These are phyloP conservation scores for Esperia sulphurella DNA, from an alignment of 2,888 invertebrate genomes.

Conservation along the genomic window DNA sequence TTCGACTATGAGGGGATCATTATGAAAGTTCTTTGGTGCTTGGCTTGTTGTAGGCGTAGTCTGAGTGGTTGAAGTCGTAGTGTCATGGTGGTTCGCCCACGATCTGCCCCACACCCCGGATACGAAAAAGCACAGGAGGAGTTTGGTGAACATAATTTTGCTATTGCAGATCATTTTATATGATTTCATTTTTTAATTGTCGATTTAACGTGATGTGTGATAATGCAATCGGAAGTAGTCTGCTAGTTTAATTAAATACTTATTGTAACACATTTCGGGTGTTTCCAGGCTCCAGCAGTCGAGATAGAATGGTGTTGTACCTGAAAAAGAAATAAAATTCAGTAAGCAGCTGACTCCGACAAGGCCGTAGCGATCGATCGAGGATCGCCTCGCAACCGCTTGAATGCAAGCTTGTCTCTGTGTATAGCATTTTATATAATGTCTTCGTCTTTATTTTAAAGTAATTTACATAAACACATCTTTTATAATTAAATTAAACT, in stretches of 20 bases:
- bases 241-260: constrained; percentile 61
- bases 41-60: constrained; percentile 70
- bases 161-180: constrained; percentile 58
- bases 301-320: constrained; percentile 27
- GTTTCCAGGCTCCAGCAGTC: constrained; percentile 18
- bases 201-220: constrained; percentile 43
- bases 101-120: constrained; percentile 58
- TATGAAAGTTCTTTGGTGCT: constrained; percentile 70
- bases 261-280: constrained; percentile 69
- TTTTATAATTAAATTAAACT: too few relatives aligned
- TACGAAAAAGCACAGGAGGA: constrained; percentile 55
- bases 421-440: too few relatives aligned
- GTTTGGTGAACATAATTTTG: constrained; percentile 66
- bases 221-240: constrained; percentile 63
- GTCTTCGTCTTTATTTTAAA: too few relatives aligned
- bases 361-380: neutral
- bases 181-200: constrained; percentile 10
- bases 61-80: constrained; percentile 71
- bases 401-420: too few relatives aligned
- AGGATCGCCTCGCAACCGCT: neutral
- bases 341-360: neutral
- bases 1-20: constrained; percentile 89
- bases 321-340: constrained; percentile 40
- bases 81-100: constrained; percentile 76
- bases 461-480: too few relatives aligned